Conservation (phyloP, 2,888 invertebrate genomes). For the Oscheius onirici region DNA sequence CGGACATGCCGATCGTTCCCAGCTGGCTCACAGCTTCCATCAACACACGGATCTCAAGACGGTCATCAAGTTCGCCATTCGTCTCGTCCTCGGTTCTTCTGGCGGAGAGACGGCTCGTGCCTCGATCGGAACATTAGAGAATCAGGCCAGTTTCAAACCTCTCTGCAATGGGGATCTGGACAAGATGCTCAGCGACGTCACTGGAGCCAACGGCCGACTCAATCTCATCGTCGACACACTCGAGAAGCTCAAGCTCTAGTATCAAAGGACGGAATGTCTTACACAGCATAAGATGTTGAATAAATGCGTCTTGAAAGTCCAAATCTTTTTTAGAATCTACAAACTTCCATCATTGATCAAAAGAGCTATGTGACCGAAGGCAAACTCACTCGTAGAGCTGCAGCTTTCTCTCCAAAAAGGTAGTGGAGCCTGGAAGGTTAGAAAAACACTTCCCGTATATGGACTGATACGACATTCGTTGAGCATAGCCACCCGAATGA, state of each 20-base stretch:
- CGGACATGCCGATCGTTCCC: not conserved
- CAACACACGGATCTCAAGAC: not conserved
- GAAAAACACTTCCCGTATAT: slow-evolving; percentile 73
- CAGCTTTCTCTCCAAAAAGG: slow-evolving; percentile 73
- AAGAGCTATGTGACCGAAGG: not conserved
- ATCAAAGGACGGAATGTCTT: slow-evolving; percentile 46
- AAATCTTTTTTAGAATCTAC: not conserved
- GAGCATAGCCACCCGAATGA: slow-evolving; percentile 74
- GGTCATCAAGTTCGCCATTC: not conserved
- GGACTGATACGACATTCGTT: slow-evolving; percentile 73
- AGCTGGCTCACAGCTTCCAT: not conserved
- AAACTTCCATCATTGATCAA: not conserved
- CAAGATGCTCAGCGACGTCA: not conserved
- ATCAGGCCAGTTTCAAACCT: not conserved
- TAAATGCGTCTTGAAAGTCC: not conserved
- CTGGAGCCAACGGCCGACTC: slow-evolving; percentile 9
- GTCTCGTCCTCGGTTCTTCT: not conserved
- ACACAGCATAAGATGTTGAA: slow-evolving; percentile 43
- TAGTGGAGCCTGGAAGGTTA: slow-evolving; percentile 64
- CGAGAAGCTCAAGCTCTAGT: slow-evolving; percentile 6
- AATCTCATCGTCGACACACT: slow-evolving; percentile 7
- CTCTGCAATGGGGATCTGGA: not conserved
- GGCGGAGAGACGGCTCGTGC: not conserved
- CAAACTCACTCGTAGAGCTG: slow-evolving; percentile 68
- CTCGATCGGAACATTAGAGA: slow-evolving; percentile 16